Percentiles rank a stretch among this genome's conserved stretches.
phyloP scores from a whole-genome alignment of 2,113 vertebrate genomes.

The Callospermophilus lateralis region DNA sequence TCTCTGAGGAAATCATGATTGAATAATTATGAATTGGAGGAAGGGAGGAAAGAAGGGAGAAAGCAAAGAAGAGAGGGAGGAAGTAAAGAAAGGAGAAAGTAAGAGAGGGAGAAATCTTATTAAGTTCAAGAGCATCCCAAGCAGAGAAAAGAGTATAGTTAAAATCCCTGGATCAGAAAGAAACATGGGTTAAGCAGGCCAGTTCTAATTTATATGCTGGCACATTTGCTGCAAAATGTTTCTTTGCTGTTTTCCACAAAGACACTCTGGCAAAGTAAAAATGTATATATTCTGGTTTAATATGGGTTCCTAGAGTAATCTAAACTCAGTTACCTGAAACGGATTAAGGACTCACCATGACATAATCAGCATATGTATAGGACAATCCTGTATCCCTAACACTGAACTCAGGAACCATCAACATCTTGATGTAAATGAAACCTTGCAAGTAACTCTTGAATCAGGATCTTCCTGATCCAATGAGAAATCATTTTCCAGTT shows the following conservation, averaged over 20 bases:
- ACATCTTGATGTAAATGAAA: background rate
- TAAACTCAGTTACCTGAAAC: conserved; percentile 5
- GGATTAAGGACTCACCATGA: background rate
- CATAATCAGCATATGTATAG: background rate
- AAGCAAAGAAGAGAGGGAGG: background rate
- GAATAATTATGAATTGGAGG: conserved; percentile 1
- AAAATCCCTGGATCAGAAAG: background rate
- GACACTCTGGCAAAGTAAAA: background rate
- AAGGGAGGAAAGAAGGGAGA: background rate
- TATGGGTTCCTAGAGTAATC: background rate
- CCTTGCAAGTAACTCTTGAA: conserved; percentile 2
- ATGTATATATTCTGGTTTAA: background rate
- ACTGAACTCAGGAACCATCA: background rate
- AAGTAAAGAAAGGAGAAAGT: background rate
- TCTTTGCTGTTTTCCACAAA: background rate
- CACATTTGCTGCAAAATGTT: background rate
- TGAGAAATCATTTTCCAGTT: background rate
- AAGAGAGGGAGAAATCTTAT: background rate
- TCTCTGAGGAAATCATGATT: background rate
- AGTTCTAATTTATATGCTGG: background rate
- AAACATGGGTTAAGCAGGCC: background rate
- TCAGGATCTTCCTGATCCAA: background rate
- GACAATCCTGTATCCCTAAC: background rate
- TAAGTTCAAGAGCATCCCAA: background rate
- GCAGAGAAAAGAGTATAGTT: background rate